Percentiles rank a stretch among this genome's conserved stretches.
These are phyloP conservation scores for Cartodere bifasciata DNA, from an alignment of 2,888 invertebrate genomes.

Conservation along the genomic window DNA sequence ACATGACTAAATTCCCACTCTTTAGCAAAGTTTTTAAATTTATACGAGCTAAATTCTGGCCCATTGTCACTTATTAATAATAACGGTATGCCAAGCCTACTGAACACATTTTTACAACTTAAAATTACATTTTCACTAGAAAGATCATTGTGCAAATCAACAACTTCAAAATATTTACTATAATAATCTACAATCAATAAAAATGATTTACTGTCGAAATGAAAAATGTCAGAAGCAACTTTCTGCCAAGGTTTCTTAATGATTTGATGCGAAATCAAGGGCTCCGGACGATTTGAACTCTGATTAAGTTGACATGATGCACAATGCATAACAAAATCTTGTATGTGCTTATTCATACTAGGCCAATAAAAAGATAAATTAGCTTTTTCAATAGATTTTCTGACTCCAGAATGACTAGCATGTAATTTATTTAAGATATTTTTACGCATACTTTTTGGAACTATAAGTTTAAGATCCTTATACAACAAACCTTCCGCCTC, in stretches of 20 bases:
- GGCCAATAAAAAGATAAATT: slow-evolving; percentile 12
- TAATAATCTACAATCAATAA: slow-evolving; percentile 6
- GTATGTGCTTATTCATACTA: slow-evolving; percentile 11
- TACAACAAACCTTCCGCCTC: slow-evolving; percentile 10
- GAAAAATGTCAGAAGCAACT: slow-evolving; percentile 11
- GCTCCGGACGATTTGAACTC: slow-evolving; percentile 10
- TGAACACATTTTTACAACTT: slow-evolving; percentile 8
- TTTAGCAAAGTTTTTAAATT: slow-evolving; percentile 16
- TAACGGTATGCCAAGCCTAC: slow-evolving; percentile 13
- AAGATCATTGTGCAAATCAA: slow-evolving; percentile 5
- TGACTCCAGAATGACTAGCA: slow-evolving; percentile 11
- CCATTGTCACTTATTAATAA: slow-evolving; percentile 18
- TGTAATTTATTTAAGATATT: slow-evolving; percentile 12
- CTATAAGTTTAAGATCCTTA: slow-evolving; percentile 10
- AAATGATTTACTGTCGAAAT: slow-evolving; percentile 4
- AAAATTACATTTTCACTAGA: slow-evolving; percentile 4
- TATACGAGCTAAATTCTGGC: slow-evolving; percentile 13
- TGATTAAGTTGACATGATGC: slow-evolving; percentile 7
- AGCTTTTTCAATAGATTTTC: slow-evolving; percentile 10
- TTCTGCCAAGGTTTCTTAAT: slow-evolving; percentile 9
- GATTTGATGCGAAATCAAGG: slow-evolving; percentile 12
- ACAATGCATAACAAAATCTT: slow-evolving; percentile 11
- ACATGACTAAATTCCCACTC: slow-evolving; percentile 13
- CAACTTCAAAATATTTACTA: slow-evolving; percentile 8
- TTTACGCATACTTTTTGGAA: slow-evolving; percentile 10